phyloP scores from a whole-genome alignment of 2,113 vertebrate genomes.

The Eolophus roseicapilla region DNA sequence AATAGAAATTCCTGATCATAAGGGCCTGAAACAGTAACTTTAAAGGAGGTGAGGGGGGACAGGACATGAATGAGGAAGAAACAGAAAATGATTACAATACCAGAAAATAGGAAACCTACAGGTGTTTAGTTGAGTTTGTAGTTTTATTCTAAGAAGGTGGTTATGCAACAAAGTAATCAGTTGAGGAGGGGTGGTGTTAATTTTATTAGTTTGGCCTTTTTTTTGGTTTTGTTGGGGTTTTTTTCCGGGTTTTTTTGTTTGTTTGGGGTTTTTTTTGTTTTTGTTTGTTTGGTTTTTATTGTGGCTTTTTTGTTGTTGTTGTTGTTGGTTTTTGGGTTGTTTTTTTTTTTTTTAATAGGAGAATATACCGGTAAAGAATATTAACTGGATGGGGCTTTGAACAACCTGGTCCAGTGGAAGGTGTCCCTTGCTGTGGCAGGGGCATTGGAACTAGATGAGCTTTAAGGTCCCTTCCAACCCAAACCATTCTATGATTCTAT shows the following conservation, averaged over 20 bases:
- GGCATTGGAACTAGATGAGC: no score
- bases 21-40: neutral
- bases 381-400: no score
- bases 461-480: no score
- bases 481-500: no score
- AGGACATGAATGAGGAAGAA: neutral
- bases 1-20: neutral
- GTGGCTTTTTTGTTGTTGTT: no score
- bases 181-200: neutral
- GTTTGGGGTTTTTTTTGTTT: no score
- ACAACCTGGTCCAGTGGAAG: no score
- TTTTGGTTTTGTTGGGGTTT: neutral
- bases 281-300: no score
- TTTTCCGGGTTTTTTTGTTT: no score
- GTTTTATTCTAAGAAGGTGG: neutral
- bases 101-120: neutral
- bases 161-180: neutral
- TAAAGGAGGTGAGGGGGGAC: rapidly evolving
- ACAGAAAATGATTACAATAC: neutral
- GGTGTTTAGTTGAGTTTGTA: neutral
- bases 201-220: neutral
- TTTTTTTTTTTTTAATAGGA: neutral
- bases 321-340: neutral
- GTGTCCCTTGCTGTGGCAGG: no score
- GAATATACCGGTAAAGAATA: neutral